These are phyloP conservation scores for Elanus axillaris DNA, from an alignment of 2,113 vertebrate species.

Conservation along the genomic window DNA sequence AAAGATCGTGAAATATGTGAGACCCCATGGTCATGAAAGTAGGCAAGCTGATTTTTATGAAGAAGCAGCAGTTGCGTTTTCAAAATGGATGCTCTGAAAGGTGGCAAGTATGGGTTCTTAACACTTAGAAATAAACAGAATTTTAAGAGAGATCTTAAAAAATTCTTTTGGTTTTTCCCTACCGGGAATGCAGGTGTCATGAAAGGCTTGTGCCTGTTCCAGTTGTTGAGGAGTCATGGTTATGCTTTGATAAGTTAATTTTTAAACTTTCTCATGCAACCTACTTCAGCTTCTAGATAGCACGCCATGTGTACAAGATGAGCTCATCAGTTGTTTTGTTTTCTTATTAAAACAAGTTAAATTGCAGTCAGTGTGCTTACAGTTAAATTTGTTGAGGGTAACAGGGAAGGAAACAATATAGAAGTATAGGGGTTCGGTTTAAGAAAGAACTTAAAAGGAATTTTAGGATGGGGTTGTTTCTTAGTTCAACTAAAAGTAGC, in stretches of 20 bases:
- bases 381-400: not conserved
- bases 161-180: not conserved
- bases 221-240: not conserved
- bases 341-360: not conserved
- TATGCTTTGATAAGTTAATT: conserved; percentile 28
- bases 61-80: not conserved
- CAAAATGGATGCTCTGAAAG: not conserved
- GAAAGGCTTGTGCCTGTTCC: not conserved
- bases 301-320: not conserved
- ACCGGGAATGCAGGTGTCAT: not conserved
- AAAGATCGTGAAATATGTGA: not conserved
- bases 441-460: not conserved
- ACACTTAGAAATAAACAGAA: not conserved
- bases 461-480: not conserved
- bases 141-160: not conserved
- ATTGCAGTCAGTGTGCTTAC: not conserved
- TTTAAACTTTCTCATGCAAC: conserved; percentile 12
- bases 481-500: not conserved
- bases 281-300: not conserved
- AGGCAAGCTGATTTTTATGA: not conserved
- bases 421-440: not conserved
- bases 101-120: not conserved
- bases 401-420: not conserved
- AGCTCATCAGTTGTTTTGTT: not conserved
- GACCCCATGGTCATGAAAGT: not conserved